These are phyloP conservation scores for Cryptomyrus ogoouensis DNA, from an alignment of 2,113 vertebrate genomes.

Conservation along the genomic window DNA sequence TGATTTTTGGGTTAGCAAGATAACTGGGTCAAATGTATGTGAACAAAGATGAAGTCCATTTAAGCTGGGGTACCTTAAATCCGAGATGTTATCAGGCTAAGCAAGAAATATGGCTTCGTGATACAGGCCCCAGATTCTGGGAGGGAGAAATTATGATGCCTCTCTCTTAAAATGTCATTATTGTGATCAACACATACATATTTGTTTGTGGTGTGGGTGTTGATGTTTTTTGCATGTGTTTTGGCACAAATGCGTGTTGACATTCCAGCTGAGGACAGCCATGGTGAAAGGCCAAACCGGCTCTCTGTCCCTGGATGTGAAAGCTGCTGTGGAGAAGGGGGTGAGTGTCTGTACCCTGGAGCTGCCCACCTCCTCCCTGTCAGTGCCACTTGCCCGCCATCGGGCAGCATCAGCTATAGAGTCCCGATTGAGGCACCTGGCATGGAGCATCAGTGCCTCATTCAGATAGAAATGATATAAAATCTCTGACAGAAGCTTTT, in stretches of 20 bases:
- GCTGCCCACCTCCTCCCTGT: neutral
- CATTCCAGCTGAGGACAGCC: slow-evolving; percentile 77
- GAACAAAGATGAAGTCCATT: neutral
- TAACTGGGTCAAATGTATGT: neutral
- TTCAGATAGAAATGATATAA: neutral
- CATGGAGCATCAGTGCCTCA: neutral
- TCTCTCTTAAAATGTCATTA: neutral
- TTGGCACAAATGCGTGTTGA: neutral
- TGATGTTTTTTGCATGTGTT: neutral
- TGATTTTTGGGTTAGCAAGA: neutral
- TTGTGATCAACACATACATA: neutral
- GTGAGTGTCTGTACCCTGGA: slow-evolving; percentile 58
- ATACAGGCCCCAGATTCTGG: neutral
- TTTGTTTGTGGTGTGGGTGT: slow-evolving; percentile 3
- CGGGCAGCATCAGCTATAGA: neutral
- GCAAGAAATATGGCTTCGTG: neutral
- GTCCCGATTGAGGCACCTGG: neutral
- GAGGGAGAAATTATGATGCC: neutral
- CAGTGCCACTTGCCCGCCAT: too few relatives aligned
- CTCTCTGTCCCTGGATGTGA: slow-evolving; percentile 78
- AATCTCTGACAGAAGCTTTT: neutral
- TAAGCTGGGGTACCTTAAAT: neutral
- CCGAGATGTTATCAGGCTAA: neutral
- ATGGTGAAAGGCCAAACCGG: slow-evolving; percentile 91
- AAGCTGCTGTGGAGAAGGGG: slow-evolving; percentile 83